phyloP scores from a whole-genome alignment of 53 echinoderm and acorn worm genomes.

The Hippasteria phrygiana region DNA sequence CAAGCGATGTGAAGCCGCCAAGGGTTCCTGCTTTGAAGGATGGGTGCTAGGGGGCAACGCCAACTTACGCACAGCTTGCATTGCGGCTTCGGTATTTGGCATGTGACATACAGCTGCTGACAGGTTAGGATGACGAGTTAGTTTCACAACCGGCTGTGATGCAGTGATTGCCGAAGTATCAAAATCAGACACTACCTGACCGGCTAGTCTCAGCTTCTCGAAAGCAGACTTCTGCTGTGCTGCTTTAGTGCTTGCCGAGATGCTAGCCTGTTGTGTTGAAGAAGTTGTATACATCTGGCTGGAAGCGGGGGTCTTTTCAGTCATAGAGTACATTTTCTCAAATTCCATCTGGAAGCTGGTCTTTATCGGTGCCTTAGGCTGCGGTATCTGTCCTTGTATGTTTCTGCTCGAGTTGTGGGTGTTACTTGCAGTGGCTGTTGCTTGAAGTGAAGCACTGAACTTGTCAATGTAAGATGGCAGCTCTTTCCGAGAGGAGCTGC shows the following conservation, averaged over 20 bases:
- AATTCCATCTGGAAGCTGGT: constrained; percentile 60
- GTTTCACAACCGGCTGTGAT: constrained; percentile 75
- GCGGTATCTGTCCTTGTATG: constrained; percentile 7
- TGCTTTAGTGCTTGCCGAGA: constrained; percentile 16
- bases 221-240: constrained; percentile 34
- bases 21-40: constrained; percentile 38
- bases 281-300: constrained; percentile 9
- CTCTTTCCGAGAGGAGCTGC: neutral
- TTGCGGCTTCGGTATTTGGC: neutral
- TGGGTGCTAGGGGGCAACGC: constrained; percentile 24
- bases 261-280: constrained; percentile 1
- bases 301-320: constrained; percentile 28
- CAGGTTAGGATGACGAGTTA: constrained; percentile 69
- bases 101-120: neutral
- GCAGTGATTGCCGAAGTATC: neutral
- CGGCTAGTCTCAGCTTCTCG: constrained; percentile 53
- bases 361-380: neutral
- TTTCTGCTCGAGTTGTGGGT: constrained; percentile 22
- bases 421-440: neutral
- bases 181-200: constrained; percentile 7
- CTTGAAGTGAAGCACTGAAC: constrained; percentile 29
- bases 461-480: constrained; percentile 20
- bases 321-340: constrained; percentile 53
- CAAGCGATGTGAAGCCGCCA: constrained; percentile 22
- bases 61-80: constrained; percentile 21